Evolutionary conservation across 2,113 vertebrate species (phyloP).

Genomic region (Hipposideros armiger): DNA sequence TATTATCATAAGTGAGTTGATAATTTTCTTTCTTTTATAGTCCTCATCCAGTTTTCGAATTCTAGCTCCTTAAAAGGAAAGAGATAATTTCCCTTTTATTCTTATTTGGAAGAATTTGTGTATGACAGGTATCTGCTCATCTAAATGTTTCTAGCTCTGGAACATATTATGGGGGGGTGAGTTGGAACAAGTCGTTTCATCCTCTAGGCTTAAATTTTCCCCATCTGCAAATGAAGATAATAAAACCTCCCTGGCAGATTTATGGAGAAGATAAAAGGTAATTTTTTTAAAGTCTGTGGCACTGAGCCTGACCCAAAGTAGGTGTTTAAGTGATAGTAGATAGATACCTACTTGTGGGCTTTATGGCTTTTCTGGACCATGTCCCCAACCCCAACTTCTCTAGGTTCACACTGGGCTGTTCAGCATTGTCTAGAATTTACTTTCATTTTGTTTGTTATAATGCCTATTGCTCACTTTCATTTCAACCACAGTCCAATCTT

Average conservation of each 20-base stretch:
- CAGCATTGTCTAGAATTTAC: neutral
- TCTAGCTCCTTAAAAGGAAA: neutral
- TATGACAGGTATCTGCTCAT: neutral
- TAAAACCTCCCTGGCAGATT: neutral
- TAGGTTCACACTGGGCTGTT: neutral
- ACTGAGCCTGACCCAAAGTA: neutral
- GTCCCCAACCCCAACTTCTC: neutral
- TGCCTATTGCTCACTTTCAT: neutral
- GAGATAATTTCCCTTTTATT: neutral
- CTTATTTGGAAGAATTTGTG: neutral
- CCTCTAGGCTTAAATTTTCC: neutral
- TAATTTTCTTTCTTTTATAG: neutral
- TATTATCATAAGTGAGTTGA: neutral
- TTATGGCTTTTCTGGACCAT: neutral
- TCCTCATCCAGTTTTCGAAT: neutral
- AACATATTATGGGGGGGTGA: neutral
- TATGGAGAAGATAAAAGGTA: neutral
- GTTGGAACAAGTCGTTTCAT: neutral
- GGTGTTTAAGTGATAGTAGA: neutral
- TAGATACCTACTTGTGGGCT: neutral
- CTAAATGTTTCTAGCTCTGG: neutral
- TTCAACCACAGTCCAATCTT: neutral
- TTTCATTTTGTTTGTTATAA: neutral
- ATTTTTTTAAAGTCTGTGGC: neutral
- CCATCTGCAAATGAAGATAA: neutral